These are phyloP conservation scores for Proterorhinus semilunaris DNA, from an alignment of 2,113 vertebrate species.

Conservation along the genomic window DNA sequence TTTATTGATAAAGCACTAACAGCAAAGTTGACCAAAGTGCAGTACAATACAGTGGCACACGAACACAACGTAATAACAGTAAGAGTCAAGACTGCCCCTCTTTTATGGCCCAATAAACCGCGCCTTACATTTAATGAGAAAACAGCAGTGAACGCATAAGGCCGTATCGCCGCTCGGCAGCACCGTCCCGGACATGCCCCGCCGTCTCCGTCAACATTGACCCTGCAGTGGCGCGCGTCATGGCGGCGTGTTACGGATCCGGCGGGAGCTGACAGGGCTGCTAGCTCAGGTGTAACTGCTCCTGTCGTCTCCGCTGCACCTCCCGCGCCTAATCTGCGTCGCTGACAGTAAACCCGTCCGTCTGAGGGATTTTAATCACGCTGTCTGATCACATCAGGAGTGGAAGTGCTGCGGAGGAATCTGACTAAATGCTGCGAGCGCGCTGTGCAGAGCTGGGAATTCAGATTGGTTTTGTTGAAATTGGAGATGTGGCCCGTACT, in stretches of 20 bases:
- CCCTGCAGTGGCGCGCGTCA: slow-evolving; percentile 57
- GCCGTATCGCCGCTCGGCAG: slow-evolving; percentile 36
- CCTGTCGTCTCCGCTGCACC: slow-evolving; percentile 38
- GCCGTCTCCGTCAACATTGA: slow-evolving; percentile 51
- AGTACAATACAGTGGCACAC: no score
- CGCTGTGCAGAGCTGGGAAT: no score
- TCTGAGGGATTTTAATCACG: not conserved
- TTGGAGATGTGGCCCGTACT: no score
- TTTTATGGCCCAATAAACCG: slow-evolving; percentile 25
- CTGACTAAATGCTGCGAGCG: not conserved
- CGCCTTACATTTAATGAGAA: no score
- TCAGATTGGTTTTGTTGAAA: no score
- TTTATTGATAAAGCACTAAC: no score
- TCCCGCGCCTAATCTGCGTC: slow-evolving; percentile 55
- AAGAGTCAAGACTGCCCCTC: no score
- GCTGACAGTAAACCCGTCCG: slow-evolving; percentile 27
- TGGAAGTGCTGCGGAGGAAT: not conserved
- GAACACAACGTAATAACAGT: no score
- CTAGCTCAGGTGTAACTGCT: slow-evolving; percentile 58
- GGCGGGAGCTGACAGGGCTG: slow-evolving; percentile 28
- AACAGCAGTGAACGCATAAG: slow-evolving; percentile 20
- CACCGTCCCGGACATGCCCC: slow-evolving; percentile 46
- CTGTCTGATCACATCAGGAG: not conserved
- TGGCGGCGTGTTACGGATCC: slow-evolving; percentile 11
- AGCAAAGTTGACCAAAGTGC: no score